Evolutionary conservation across 2,113 vertebrate species (phyloP).

Genomic region (Talpa occidentalis): DNA sequence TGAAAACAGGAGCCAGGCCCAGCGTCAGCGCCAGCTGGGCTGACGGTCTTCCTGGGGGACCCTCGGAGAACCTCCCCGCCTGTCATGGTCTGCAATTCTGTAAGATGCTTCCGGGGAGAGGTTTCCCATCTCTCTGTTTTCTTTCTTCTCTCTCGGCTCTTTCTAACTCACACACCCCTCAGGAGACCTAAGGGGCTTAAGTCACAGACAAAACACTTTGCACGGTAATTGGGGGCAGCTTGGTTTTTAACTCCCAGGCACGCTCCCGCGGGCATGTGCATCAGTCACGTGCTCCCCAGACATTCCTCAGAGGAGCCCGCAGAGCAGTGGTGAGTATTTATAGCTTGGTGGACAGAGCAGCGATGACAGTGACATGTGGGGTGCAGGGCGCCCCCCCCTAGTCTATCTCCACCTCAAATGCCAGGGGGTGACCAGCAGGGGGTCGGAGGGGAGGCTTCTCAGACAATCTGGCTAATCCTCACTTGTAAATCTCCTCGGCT

Average conservation of each 20-base stretch:
- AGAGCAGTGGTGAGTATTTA: background rate
- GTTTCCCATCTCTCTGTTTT: background rate
- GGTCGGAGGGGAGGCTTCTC: accelerated
- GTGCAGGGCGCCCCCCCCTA: accelerated
- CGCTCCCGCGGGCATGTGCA: background rate
- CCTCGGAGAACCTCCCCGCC: no score
- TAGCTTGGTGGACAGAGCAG: accelerated
- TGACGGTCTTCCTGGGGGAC: no score
- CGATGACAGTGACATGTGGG: accelerated
- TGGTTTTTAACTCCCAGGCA: background rate
- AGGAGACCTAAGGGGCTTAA: background rate
- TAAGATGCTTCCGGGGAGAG: background rate
- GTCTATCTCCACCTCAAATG: background rate
- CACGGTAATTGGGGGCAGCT: background rate
- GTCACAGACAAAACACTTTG: background rate
- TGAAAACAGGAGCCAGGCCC: no score
- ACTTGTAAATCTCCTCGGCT: slow-evolving; percentile 99
- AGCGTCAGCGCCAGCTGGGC: no score
- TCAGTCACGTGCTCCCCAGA: accelerated
- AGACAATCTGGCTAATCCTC: slow-evolving; percentile 44
- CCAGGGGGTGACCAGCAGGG: accelerated
- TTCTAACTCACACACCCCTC: background rate
- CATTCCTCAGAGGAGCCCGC: background rate
- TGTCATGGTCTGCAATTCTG: background rate
- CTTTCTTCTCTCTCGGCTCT: background rate